Conservation (phyloP, 2,113 vertebrate genomes). For the Myxocyprinus asiaticus region DNA sequence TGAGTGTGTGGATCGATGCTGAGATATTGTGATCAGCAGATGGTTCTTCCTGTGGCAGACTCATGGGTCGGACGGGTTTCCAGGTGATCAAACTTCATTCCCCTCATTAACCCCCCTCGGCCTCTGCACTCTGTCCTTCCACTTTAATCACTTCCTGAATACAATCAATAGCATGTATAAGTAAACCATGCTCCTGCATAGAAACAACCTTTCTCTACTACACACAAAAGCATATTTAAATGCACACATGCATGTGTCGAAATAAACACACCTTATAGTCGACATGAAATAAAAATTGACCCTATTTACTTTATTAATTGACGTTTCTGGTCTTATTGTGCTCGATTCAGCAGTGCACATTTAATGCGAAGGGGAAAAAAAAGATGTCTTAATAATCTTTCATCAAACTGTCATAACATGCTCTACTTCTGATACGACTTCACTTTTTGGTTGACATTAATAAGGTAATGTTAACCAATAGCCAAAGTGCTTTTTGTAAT, state of each 20-base stretch:
- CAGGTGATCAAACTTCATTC: constrained; percentile 26
- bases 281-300: too few relatives aligned
- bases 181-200: constrained; percentile 22
- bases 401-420: too few relatives aligned
- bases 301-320: too few relatives aligned
- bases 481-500: too few relatives aligned
- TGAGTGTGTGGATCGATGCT: not conserved
- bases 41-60: constrained; percentile 11
- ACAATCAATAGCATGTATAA: constrained; percentile 30
- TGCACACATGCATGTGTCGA: not conserved
- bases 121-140: constrained; percentile 16
- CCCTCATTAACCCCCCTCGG: constrained; percentile 25
- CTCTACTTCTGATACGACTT: too few relatives aligned
- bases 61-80: constrained; percentile 5
- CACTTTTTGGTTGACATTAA: too few relatives aligned
- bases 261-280: too few relatives aligned
- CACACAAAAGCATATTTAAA: not conserved
- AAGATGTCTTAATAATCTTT: too few relatives aligned
- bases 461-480: too few relatives aligned
- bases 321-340: too few relatives aligned
- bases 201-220: not conserved
- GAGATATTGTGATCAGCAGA: constrained; percentile 24
- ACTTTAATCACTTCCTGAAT: constrained; percentile 34
- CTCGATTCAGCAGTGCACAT: too few relatives aligned
- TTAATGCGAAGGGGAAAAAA: too few relatives aligned